phyloP scores from a whole-genome alignment of 1,140 invertebrate genomes.

The Aphelenchoides fujianensis region DNA sequence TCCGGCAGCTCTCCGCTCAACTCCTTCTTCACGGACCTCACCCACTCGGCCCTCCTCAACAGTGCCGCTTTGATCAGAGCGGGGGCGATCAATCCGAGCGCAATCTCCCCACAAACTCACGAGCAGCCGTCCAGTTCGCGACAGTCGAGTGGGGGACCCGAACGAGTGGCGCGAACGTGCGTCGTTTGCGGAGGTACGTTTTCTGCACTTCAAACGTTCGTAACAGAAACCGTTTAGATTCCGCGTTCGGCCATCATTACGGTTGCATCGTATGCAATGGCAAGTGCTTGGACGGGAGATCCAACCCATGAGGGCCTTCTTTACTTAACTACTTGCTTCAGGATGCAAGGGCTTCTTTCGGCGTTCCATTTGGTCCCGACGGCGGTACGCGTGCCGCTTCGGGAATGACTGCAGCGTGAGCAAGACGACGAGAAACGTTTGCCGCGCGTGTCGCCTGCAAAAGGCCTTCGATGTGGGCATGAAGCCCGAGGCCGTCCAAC shows the following conservation, averaged over 20 bases:
- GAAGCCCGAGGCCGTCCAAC: slow-evolving; percentile 8
- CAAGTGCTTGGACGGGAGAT: background rate
- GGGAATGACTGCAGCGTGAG: background rate
- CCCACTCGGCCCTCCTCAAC: no score
- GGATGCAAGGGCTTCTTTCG: slow-evolving; percentile 10
- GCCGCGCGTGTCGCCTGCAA: slow-evolving; percentile 1
- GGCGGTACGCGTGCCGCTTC: background rate
- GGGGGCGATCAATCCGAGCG: no score
- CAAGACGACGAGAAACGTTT: slow-evolving; percentile 3
- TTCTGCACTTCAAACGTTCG: background rate
- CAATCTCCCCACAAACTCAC: no score
- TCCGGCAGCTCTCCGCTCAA: no score
- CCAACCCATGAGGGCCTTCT: no score
- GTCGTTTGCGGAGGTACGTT: background rate
- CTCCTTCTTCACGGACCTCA: no score
- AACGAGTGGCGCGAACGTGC: background rate
- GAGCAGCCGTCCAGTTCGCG: background rate
- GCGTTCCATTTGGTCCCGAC: background rate
- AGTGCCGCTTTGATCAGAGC: no score
- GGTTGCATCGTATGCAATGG: background rate
- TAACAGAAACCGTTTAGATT: background rate
- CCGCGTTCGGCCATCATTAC: background rate
- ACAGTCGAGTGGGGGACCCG: background rate
- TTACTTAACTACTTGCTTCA: background rate
- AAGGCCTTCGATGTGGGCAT: background rate